Conservation (phyloP, 1,140 invertebrate species). For the Apis dorsata region DNA sequence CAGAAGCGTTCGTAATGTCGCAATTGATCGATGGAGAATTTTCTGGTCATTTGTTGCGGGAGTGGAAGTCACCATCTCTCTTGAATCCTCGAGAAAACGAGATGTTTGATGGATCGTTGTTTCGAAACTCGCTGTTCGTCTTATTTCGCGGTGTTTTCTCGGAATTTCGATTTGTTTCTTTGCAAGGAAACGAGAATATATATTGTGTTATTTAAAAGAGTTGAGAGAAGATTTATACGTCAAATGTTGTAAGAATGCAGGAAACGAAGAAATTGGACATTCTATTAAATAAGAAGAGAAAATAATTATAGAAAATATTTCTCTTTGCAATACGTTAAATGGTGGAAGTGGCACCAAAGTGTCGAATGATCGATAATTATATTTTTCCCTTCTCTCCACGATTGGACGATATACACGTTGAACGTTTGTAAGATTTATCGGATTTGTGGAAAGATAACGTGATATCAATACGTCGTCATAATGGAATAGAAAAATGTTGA, state of each 20-base stretch:
- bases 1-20: neutral
- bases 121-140: neutral
- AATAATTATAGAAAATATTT: no score
- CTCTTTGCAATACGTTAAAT: no score
- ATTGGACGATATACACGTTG: no score
- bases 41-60: neutral
- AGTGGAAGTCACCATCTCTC: neutral
- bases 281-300: no score
- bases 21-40: constrained; percentile 4
- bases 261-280: no score
- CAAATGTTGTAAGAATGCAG: no score
- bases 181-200: neutral
- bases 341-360: no score
- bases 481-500: neutral
- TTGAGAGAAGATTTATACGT: no score
- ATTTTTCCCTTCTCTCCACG: no score
- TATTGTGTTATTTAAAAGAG: no score
- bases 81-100: neutral
- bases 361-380: no score
- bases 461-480: neutral
- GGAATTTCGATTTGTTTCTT: neutral
- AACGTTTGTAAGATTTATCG: no score
- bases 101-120: constrained; percentile 1
- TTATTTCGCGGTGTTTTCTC: neutral
- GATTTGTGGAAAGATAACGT: neutral